A percentile compares a stretch with the other conserved stretches of the same genome.
These are phyloP conservation scores for Neodontobutis hainanensis DNA, from an alignment of 2,113 vertebrate species.

Conservation along the genomic window DNA sequence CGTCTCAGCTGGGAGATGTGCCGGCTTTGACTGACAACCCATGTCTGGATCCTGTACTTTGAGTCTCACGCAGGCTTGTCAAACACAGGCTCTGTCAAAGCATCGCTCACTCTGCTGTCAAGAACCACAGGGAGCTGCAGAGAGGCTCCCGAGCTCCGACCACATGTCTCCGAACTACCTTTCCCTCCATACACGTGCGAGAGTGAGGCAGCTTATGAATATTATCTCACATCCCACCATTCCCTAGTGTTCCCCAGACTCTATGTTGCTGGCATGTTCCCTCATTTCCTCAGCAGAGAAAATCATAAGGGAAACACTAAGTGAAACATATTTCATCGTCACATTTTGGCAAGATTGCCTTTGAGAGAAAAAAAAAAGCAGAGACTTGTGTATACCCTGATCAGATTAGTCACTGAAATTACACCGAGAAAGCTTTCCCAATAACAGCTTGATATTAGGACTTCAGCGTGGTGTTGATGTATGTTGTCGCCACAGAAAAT, in stretches of 20 bases:
- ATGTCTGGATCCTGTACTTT: slow-evolving; percentile 76
- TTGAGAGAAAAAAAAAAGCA: slow-evolving; percentile 25
- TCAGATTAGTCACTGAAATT: slow-evolving; percentile 68
- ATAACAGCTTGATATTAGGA: slow-evolving; percentile 70
- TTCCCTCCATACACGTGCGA: background rate
- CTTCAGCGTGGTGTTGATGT: slow-evolving; percentile 62
- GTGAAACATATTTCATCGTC: slow-evolving; percentile 49
- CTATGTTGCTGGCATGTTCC: slow-evolving; percentile 42
- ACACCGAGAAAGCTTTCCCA: slow-evolving; percentile 58
- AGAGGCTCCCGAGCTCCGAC: slow-evolving; percentile 45
- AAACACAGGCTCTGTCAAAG: slow-evolving; percentile 73
- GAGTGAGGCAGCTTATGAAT: slow-evolving; percentile 6
- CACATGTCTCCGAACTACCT: slow-evolving; percentile 42
- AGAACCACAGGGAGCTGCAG: slow-evolving; percentile 34
- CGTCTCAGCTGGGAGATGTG: slow-evolving; percentile 71
- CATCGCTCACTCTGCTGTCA: slow-evolving; percentile 68
- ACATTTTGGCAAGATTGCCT: slow-evolving; percentile 51
- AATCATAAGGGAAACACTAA: slow-evolving; percentile 33
- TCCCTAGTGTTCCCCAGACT: slow-evolving; percentile 11
- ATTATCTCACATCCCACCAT: slow-evolving; percentile 18
- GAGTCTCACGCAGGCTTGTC: slow-evolving; percentile 71
- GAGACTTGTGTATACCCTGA: slow-evolving; percentile 49
- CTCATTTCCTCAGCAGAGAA: slow-evolving; percentile 15
- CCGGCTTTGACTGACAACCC: slow-evolving; percentile 74
- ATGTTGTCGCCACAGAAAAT: slow-evolving; percentile 63